Percentiles rank a stretch among this genome's conserved stretches.
These are phyloP conservation scores for Petroica traversi DNA, from an alignment of 2,113 vertebrate species.

Conservation along the genomic window DNA sequence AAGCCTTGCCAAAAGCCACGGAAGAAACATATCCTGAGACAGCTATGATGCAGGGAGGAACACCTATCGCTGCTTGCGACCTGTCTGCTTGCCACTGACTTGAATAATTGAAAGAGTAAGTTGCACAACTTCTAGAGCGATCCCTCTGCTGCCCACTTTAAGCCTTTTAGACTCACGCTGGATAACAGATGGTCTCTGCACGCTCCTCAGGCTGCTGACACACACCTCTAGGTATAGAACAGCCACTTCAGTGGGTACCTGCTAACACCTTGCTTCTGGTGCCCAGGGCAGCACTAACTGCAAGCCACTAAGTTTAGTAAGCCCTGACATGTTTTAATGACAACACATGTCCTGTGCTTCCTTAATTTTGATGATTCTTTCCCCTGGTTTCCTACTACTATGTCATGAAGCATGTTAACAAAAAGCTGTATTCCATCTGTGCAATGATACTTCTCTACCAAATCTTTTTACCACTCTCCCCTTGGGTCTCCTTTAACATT, in stretches of 20 bases:
- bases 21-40: neutral
- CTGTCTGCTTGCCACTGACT: neutral
- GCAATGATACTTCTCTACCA: neutral
- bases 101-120: neutral
- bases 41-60: neutral
- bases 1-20: neutral
- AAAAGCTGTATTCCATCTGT: neutral
- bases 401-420: neutral
- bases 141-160: neutral
- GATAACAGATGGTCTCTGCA: conserved; percentile 4
- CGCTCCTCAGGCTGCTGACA: neutral
- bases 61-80: neutral
- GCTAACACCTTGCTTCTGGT: neutral
- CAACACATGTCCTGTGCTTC: neutral
- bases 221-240: neutral
- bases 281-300: neutral
- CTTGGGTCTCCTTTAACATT: neutral
- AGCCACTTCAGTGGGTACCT: neutral
- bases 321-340: neutral
- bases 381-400: neutral
- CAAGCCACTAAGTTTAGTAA: neutral
- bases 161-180: conserved; percentile 4
- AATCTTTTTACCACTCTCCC: neutral
- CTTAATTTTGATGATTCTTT: neutral
- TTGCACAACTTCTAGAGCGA: fast-evolving